These are phyloP conservation scores for Podarcis siculus DNA, from an alignment of 2,797 vertebrate genomes.

Conservation along the genomic window DNA sequence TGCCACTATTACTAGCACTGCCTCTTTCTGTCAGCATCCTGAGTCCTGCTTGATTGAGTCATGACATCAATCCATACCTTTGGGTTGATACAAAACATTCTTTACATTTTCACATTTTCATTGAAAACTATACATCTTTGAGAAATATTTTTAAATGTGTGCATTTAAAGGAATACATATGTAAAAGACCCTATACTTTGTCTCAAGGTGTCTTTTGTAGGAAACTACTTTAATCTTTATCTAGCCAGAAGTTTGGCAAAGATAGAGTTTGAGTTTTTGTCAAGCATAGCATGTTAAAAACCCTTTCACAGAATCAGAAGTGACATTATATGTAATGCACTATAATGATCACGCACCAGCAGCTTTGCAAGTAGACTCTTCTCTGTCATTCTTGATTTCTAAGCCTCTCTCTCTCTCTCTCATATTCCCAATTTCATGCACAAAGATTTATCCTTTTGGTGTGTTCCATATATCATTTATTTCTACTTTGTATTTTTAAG, in stretches of 20 bases:
- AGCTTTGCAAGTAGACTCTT: not conserved
- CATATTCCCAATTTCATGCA: not conserved
- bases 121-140: not conserved
- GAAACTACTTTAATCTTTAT: not conserved
- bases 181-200: not conserved
- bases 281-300: not conserved
- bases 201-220: not conserved
- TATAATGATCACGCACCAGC: not conserved
- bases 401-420: not conserved
- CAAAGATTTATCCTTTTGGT: conserved; percentile 21
- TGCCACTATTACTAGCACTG: not conserved
- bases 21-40: not conserved
- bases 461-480: not conserved
- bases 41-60: not conserved
- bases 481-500: not conserved
- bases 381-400: conserved; percentile 3
- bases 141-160: not conserved
- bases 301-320: not conserved
- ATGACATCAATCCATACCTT: not conserved
- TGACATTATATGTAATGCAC: conserved; percentile 5
- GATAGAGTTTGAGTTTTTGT: not conserved
- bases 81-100: not conserved
- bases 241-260: not conserved
- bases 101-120: not conserved
- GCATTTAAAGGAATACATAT: not conserved